phyloP scores from a whole-genome alignment of 2,113 vertebrate species.

The Etia nguti region DNA sequence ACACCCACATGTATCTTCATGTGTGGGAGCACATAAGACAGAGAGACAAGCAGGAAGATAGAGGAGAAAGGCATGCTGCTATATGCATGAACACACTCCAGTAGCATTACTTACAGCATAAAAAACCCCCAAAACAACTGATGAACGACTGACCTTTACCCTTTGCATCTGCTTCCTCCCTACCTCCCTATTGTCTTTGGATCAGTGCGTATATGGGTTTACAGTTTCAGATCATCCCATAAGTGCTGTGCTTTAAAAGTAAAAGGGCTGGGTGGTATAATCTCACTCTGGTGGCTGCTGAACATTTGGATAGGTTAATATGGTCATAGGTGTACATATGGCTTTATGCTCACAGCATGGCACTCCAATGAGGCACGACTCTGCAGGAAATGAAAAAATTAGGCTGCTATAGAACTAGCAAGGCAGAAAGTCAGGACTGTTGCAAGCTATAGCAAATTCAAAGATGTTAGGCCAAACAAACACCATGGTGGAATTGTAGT shows the following conservation, averaged over 20 bases:
- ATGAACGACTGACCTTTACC: slow-evolving; percentile 43
- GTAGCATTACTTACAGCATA: slow-evolving; percentile 19
- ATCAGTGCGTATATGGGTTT: slow-evolving; percentile 34
- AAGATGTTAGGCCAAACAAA: not conserved
- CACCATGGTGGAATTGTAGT: not conserved
- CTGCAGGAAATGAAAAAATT: slow-evolving; percentile 50
- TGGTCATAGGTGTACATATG: slow-evolving; percentile 44
- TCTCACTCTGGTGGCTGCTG: slow-evolving; percentile 47
- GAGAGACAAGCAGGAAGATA: not conserved
- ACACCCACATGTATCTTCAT: not conserved
- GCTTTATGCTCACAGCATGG: not conserved
- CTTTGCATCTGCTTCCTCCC: slow-evolving; percentile 30
- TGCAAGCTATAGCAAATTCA: slow-evolving; percentile 31
- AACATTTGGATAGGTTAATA: slow-evolving; percentile 47
- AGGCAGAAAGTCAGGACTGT: slow-evolving; percentile 7
- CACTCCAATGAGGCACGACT: slow-evolving; percentile 19
- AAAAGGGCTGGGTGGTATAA: slow-evolving; percentile 11
- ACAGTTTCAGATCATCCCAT: slow-evolving; percentile 35
- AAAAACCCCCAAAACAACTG: not conserved
- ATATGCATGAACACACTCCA: slow-evolving; percentile 1
- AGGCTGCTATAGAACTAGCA: not conserved
- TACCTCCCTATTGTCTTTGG: slow-evolving; percentile 32
- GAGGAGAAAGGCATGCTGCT: not conserved
- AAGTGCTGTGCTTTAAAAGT: slow-evolving; percentile 55
- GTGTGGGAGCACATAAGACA: not conserved